Evolutionary conservation across 2,888 invertebrate species (phyloP).

Genomic region (Pilophorus perplexus): DNA sequence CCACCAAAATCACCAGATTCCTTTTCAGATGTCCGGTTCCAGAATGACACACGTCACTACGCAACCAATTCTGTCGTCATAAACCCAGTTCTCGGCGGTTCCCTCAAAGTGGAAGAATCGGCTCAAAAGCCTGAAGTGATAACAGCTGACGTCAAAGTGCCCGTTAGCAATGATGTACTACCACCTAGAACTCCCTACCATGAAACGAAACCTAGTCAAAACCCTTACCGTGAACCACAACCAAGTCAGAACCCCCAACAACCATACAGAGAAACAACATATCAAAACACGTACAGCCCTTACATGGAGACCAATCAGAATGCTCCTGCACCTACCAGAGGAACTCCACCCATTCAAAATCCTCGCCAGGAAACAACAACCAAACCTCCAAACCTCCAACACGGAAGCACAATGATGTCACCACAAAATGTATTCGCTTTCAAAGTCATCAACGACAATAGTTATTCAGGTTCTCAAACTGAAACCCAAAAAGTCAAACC

Average conservation of each 20-base stretch:
- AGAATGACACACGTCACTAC: not conserved
- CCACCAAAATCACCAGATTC: conserved; percentile 46
- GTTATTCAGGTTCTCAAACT: not conserved
- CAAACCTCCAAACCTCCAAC: not conserved
- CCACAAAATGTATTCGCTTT: too few species aligned
- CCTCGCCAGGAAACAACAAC: too few species aligned
- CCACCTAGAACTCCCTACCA: not conserved
- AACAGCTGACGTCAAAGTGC: conserved; percentile 48
- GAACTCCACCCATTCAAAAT: not conserved
- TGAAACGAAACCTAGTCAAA: not conserved
- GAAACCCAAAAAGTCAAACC: too few species aligned
- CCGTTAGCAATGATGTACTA: conserved; percentile 22
- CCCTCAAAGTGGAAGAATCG: conserved; percentile 47
- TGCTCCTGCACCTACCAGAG: not conserved
- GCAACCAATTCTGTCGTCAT: conserved; percentile 14
- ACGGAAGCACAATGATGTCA: too few species aligned
- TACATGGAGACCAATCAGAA: not conserved
- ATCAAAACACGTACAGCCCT: too few species aligned
- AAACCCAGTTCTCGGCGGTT: conserved; percentile 47
- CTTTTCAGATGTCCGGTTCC: conserved; percentile 21
- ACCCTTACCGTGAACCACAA: too few species aligned
- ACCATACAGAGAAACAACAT: too few species aligned
- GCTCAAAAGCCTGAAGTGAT: conserved; percentile 48
- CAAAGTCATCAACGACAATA: not conserved
- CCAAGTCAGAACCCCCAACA: too few species aligned